A percentile compares a stretch with the other conserved stretches of the same genome.
Evolutionary conservation across 2,797 vertebrate genomes (phyloP).

Genomic region (Miichthys miiuy): DNA sequence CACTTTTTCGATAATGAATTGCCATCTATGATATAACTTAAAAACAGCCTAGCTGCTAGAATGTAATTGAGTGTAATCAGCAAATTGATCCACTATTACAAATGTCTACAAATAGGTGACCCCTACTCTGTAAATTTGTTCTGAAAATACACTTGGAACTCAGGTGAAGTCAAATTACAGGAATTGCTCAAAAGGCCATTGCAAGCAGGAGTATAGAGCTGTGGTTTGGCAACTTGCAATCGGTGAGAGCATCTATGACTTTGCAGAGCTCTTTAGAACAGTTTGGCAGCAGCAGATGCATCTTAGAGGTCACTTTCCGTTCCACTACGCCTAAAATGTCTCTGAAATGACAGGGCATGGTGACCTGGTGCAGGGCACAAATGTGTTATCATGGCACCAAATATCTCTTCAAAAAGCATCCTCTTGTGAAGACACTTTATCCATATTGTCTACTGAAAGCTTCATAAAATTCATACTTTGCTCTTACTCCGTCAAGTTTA

Average conservation of each 20-base stretch:
- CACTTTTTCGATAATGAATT: conserved; percentile 62
- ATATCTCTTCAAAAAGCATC: conserved; percentile 55
- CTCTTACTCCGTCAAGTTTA: conserved; percentile 12
- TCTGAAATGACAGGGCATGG: conserved; percentile 45
- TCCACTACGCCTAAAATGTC: conserved; percentile 34
- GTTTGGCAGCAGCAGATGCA: conserved; percentile 47
- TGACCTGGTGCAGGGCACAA: conserved; percentile 32
- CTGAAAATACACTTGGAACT: conserved; percentile 48
- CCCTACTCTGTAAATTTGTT: conserved; percentile 21
- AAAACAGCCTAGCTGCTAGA: conserved; percentile 46
- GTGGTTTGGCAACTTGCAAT: conserved; percentile 59
- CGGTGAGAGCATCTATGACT: conserved; percentile 44
- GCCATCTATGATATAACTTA: conserved; percentile 23
- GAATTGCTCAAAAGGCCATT: conserved; percentile 40
- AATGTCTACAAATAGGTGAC: conserved; percentile 34
- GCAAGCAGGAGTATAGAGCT: conserved; percentile 7
- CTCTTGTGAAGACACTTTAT: conserved; percentile 52
- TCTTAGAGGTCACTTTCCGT: conserved; percentile 47
- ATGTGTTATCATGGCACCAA: conserved; percentile 47
- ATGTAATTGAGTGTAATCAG: conserved; percentile 64
- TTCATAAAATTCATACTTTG: conserved; percentile 25
- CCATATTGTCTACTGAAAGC: conserved; percentile 64
- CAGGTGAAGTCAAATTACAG: conserved; percentile 64
- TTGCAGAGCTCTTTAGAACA: conserved; percentile 49
- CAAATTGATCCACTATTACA: conserved; percentile 52